Base-by-base conservation (phyloP, 1,140 invertebrate genomes). In the Mizuhopecten yessoensis region DNA sequence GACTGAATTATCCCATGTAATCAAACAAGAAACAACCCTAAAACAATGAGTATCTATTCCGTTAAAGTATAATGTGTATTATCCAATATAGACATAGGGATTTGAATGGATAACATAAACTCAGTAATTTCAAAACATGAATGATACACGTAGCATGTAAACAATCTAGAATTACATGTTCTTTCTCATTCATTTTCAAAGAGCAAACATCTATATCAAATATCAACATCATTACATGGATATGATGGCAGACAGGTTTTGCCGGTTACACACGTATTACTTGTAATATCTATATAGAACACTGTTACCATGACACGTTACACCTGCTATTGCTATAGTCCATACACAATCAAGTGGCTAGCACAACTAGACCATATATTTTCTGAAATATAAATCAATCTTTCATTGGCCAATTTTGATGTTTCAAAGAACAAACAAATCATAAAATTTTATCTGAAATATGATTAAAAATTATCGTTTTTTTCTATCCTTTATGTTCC, bases 141-240 rank as follows among this genome's bases (percentile, higher is more conserved):
- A 75, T 15, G 15, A 23, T 49, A 7, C 11, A 75, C 57, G 3
- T n/a, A 5, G 57, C 57, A 75, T 75, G 23, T 29, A n/a, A 75
- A 75, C n/a, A 75, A 45, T 13, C 36, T 1, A 13, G 42, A 10
- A 45, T 45, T 45, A 13, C 17, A 45, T 13, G 17, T 45, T 45
- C 9, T 75, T 75, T 29, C 57, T 5, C n/a, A 75, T 75, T 29
- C 57, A 29, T 13, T 75, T 29, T 7, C n/a, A 17, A 5, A 75
- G 57, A 75, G 9, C 17, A 75, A 75, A 29, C n/a, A 75, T 29
- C 2, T 75, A n/a, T 29, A 75, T 29, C 17, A 17, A 75, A 75
- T 75, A 75, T 75, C 57, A 75, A 29, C 57, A n/a, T n/a, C n/a
- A n/a, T n/a, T n/a, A n/a, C n/a, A 29, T 75, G 57, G 57, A 75